A percentile compares a stretch with the other conserved stretches of the same genome.
phyloP scores from a whole-genome alignment of 2,888 invertebrate genomes.

The Coleophora deauratella region DNA sequence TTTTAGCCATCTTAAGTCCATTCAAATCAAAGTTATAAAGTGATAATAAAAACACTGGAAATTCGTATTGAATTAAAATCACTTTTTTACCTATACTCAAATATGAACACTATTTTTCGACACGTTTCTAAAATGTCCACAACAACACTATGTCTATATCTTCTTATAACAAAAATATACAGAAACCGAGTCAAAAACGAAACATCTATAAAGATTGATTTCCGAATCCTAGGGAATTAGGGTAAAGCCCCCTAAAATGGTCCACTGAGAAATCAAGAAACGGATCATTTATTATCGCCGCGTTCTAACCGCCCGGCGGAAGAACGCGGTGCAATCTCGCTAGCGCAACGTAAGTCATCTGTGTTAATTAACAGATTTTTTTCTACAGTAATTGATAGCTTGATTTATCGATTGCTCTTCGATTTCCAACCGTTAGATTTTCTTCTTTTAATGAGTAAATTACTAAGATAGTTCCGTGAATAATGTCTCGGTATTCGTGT shows the following conservation, averaged over 20 bases:
- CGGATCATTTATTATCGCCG: constrained; percentile 16
- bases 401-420: constrained; percentile 28
- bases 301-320: constrained; percentile 15
- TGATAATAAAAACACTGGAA: too few relatives aligned
- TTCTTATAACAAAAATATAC: too few relatives aligned
- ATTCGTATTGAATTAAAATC: too few relatives aligned
- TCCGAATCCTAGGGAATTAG: constrained; percentile 9
- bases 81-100: too few relatives aligned
- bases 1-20: too few relatives aligned
- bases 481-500: too few relatives aligned
- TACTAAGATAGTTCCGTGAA: constrained; percentile 6
- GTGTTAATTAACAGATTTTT: constrained; percentile 15
- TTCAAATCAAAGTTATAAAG: too few relatives aligned
- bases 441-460: constrained; percentile 29
- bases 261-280: constrained; percentile 26
- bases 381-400: constrained; percentile 25
- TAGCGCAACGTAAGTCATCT: constrained; percentile 7
- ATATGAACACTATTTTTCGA: too few relatives aligned
- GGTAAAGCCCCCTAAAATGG: constrained; percentile 31
- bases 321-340: constrained; percentile 13
- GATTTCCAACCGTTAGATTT: constrained; percentile 21
- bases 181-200: too few relatives aligned
- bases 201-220: too few relatives aligned
- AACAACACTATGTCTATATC: too few relatives aligned
- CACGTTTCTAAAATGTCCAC: too few relatives aligned